Evolutionary conservation across 2,797 vertebrate species (phyloP).

Genomic region (Telmatherina bonti): DNA sequence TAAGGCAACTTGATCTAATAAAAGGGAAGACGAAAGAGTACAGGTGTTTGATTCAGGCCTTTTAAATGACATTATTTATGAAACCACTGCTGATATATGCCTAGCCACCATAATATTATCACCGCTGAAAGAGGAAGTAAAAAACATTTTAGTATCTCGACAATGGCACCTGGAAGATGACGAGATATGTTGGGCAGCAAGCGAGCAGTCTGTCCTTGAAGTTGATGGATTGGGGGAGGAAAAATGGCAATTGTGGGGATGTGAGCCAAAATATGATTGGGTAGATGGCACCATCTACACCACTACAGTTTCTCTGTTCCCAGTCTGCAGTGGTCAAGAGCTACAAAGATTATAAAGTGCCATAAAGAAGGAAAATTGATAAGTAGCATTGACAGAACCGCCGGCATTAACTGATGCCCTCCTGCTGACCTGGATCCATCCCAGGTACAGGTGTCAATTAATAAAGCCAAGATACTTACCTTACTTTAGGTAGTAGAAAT

Average conservation of each 20-base stretch:
- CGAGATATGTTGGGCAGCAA: background rate
- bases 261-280: background rate
- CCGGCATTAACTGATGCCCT: too few species aligned
- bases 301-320: background rate
- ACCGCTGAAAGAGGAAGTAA: background rate
- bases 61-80: background rate
- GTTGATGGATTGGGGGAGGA: background rate
- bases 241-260: background rate
- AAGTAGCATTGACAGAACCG: too few species aligned
- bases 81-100: background rate
- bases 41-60: background rate
- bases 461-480: too few species aligned
- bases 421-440: too few species aligned
- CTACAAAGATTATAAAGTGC: background rate
- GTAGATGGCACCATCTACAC: background rate
- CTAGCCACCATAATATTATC: background rate
- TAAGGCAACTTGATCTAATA: conserved; percentile 4
- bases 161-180: background rate
- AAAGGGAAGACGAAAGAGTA: conserved; percentile 8
- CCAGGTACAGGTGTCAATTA: too few species aligned
- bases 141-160: background rate
- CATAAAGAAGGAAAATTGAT: background rate
- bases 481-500: too few species aligned
- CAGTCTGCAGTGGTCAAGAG: background rate
- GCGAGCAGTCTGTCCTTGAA: background rate